Conservation (phyloP, 1,140 invertebrate genomes). For the Whitmania pigra region DNA sequence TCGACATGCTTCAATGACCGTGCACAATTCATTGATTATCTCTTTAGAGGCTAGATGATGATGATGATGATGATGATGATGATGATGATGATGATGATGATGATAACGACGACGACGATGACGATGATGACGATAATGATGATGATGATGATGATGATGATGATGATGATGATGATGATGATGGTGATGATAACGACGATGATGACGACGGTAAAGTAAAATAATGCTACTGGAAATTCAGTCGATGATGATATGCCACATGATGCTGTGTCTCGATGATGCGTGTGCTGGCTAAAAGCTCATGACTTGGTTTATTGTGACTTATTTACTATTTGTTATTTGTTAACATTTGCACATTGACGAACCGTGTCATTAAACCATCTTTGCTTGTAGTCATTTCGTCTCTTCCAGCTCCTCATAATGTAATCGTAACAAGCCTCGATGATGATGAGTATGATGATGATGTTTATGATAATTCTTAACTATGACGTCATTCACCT, state of each 20-base stretch:
- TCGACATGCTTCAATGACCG: too few species aligned
- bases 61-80: neutral
- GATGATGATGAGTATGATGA: neutral
- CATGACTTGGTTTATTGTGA: too few species aligned
- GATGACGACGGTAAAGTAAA: neutral
- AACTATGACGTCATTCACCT: neutral
- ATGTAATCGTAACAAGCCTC: neutral
- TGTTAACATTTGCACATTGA: neutral
- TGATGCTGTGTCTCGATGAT: too few species aligned
- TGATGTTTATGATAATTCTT: neutral
- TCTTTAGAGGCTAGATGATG: too few species aligned
- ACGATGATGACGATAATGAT: neutral
- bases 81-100: neutral
- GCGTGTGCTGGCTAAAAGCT: neutral
- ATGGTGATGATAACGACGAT: neutral
- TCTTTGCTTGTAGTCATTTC: neutral
- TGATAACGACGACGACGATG: neutral
- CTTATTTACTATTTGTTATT: too few species aligned
- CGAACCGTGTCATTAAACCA: too few species aligned
- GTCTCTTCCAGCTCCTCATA: neutral
- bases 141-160: neutral
- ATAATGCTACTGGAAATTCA: neutral
- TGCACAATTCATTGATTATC: too few species aligned
- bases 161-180: neutral
- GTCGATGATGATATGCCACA: neutral